These are phyloP conservation scores for Tetramorium bicarinatum DNA, from an alignment of 2,888 invertebrate species.

Conservation along the genomic window DNA sequence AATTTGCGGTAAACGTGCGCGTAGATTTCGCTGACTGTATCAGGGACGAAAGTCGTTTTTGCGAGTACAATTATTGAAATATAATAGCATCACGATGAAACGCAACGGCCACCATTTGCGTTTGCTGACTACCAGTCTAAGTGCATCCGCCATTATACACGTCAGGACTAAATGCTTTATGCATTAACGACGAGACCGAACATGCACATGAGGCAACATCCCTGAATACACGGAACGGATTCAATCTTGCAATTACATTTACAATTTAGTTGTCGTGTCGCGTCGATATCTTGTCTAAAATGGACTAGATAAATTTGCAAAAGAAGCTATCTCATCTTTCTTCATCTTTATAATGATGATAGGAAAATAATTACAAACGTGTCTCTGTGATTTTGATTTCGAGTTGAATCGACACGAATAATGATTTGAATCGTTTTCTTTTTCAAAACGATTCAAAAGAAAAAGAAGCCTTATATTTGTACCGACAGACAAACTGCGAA, in stretches of 20 bases:
- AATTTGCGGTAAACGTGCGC: background rate
- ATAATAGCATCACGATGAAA: slow-evolving; percentile 32
- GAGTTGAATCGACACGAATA: background rate
- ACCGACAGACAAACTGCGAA: background rate
- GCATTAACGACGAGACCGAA: slow-evolving; percentile 36
- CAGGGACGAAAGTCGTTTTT: slow-evolving; percentile 25
- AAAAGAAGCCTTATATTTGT: background rate
- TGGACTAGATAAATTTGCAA: background rate
- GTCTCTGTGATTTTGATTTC: background rate
- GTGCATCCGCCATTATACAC: slow-evolving; percentile 18
- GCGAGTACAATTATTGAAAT: slow-evolving; percentile 45
- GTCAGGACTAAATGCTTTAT: slow-evolving; percentile 43
- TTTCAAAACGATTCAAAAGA: too few species aligned
- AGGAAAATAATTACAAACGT: slow-evolving; percentile 11
- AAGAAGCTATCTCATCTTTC: background rate
- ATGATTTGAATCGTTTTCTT: background rate
- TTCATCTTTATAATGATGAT: background rate
- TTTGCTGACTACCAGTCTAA: slow-evolving; percentile 1
- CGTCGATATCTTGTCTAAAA: background rate
- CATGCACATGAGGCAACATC: background rate
- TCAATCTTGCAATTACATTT: slow-evolving; percentile 4
- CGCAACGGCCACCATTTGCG: slow-evolving; percentile 20
- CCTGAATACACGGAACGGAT: background rate
- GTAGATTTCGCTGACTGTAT: background rate
- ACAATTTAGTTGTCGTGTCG: background rate